These are phyloP conservation scores for Equus quagga DNA, from an alignment of 2,113 vertebrate genomes.

Conservation along the genomic window DNA sequence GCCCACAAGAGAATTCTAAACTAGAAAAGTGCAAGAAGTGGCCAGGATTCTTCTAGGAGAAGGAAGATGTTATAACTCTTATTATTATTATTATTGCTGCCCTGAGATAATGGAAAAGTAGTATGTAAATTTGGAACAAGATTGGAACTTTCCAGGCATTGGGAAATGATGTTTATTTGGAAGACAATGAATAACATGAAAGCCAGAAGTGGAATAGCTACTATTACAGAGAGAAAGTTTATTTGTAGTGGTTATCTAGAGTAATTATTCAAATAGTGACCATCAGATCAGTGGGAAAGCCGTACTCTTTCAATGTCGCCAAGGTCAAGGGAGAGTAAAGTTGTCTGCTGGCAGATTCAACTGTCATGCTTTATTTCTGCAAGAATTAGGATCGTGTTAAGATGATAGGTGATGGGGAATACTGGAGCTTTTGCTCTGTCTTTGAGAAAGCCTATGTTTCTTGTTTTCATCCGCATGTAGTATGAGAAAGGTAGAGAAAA, in stretches of 20 bases:
- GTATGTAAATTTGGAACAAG: conserved; percentile 75
- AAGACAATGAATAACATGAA: conserved; percentile 57
- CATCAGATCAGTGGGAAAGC: not conserved
- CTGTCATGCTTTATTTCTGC: not conserved
- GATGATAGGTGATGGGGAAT: not conserved
- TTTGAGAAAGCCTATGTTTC: not conserved
- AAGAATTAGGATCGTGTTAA: not conserved
- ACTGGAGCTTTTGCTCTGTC: not conserved
- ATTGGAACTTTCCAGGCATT: conserved; percentile 72
- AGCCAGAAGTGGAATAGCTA: conserved; percentile 48
- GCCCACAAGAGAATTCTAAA: conserved; percentile 74
- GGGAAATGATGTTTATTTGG: conserved; percentile 72
- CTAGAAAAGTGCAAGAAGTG: conserved; percentile 69
- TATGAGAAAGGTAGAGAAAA: not conserved
- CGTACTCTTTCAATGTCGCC: not conserved
- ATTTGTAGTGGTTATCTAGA: conserved; percentile 9
- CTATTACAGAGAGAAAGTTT: conserved; percentile 33
- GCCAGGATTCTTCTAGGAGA: conserved; percentile 76
- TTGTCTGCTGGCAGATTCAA: not conserved
- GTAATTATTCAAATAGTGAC: conserved; percentile 32
- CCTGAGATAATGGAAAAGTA: conserved; percentile 82
- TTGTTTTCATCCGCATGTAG: not conserved
- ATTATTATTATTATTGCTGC: conserved; percentile 62
- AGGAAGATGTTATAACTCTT: conserved; percentile 72
- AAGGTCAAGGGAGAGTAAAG: not conserved